phyloP scores from a whole-genome alignment of 2,113 vertebrate species.

The Meles meles region DNA sequence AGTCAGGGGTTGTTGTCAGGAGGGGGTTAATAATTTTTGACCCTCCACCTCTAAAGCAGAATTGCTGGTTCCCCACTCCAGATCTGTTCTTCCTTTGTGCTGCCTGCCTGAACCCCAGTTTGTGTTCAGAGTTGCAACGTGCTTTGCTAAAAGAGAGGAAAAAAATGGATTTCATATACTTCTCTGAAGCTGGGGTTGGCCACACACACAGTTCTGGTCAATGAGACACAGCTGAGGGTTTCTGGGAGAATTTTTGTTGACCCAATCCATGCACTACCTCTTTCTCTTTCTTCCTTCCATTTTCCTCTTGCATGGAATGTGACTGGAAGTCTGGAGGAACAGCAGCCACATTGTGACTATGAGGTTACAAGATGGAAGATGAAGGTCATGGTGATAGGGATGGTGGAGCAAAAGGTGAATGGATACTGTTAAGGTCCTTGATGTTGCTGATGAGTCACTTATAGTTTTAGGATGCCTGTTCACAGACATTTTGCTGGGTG shows the following conservation, averaged over 20 bases:
- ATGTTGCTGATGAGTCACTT: not conserved
- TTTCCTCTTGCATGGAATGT: not conserved
- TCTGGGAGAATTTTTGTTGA: not conserved
- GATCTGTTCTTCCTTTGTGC: not conserved
- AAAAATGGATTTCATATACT: not conserved
- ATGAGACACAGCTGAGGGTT: not conserved
- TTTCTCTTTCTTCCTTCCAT: not conserved
- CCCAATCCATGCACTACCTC: rapidly evolving
- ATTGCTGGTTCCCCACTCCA: not conserved
- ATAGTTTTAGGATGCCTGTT: not conserved
- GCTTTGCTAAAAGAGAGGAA: too few relatives aligned
- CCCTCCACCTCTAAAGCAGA: not conserved
- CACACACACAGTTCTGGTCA: not conserved
- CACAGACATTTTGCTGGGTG: not conserved
- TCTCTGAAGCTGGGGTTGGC: not conserved
- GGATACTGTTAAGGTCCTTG: not conserved
- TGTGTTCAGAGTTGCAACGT: not conserved
- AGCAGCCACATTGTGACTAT: not conserved
- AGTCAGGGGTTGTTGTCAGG: not conserved
- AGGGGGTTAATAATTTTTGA: not conserved
- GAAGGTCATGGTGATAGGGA: not conserved
- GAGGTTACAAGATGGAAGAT: not conserved
- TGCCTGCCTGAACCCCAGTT: not conserved
- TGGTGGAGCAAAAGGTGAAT: not conserved
- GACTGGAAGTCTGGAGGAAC: not conserved